Conservation (phyloP, 2,888 invertebrate genomes). For the Parnassius mnemosyne region DNA sequence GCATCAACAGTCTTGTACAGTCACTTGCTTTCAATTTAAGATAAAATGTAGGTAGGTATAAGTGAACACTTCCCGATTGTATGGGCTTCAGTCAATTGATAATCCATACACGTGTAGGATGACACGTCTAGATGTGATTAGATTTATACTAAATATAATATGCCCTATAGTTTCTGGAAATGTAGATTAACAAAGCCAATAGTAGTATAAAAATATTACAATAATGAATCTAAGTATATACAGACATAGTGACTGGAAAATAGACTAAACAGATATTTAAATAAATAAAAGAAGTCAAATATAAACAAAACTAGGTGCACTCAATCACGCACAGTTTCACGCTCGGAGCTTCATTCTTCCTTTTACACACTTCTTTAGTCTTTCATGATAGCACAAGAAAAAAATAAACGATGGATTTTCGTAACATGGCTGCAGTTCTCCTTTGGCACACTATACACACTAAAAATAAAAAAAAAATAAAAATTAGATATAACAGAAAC, state of each 20-base stretch:
- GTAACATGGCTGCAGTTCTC: constrained; percentile 35
- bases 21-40: constrained; percentile 33
- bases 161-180: constrained; percentile 7
- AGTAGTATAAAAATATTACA: constrained; percentile 27
- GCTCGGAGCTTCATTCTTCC: constrained; percentile 26
- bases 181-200: constrained; percentile 16
- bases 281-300: constrained; percentile 28
- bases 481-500: constrained; percentile 33
- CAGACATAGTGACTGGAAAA: constrained; percentile 22
- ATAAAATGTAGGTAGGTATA: constrained; percentile 4
- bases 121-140: neutral
- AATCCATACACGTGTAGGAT: too few relatives aligned
- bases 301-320: constrained; percentile 34
- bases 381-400: constrained; percentile 17
- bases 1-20: constrained; percentile 30
- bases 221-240: constrained; percentile 24
- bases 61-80: constrained; percentile 14
- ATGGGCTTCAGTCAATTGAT: neutral
- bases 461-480: constrained; percentile 38
- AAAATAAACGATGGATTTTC: constrained; percentile 9
- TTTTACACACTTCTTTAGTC: constrained; percentile 13
- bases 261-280: constrained; percentile 21
- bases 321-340: constrained; percentile 29
- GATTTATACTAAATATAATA: constrained; percentile 5
- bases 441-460: constrained; percentile 52